Evolutionary conservation across 35 echinoderm and acorn worm species (phyloP).

Genomic region (Stichopus chloronotus): DNA sequence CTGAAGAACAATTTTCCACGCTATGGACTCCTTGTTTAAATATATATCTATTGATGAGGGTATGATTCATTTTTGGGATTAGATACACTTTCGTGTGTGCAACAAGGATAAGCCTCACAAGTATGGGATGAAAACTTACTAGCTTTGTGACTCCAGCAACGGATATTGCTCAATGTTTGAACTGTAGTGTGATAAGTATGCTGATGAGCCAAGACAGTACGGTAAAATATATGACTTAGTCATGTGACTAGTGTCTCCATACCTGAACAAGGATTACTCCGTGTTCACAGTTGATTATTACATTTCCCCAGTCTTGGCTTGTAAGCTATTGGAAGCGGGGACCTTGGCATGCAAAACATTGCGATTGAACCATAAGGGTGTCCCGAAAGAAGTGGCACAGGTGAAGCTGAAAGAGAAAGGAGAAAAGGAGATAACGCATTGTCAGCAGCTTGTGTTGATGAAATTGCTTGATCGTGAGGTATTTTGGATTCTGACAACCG

Average conservation of each 20-base stretch:
- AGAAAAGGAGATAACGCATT: conserved; percentile 2
- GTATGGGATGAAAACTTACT: conserved; percentile 49
- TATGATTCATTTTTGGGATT: conserved; percentile 25
- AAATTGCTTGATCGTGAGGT: conserved; percentile 10
- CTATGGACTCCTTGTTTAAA: background rate
- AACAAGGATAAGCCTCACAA: conserved; percentile 52
- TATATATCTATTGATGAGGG: conserved; percentile 33
- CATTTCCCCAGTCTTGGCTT: background rate
- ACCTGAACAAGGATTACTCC: conserved; percentile 7
- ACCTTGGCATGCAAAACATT: conserved; percentile 14
- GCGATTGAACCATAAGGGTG: conserved; percentile 11
- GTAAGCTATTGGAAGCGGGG: conserved; percentile 10
- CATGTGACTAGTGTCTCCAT: background rate
- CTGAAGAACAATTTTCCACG: background rate
- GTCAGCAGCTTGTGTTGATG: conserved; percentile 32
- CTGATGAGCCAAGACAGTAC: background rate
- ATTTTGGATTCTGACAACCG: conserved; percentile 19
- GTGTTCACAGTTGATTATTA: conserved; percentile 35
- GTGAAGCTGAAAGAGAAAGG: conserved; percentile 7
- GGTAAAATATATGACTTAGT: conserved; percentile 38
- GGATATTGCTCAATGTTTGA: conserved; percentile 36
- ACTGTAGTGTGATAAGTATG: conserved; percentile 30
- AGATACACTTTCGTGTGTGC: conserved; percentile 50
- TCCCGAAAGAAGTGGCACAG: background rate
- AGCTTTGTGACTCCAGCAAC: conserved; percentile 39